Evolutionary conservation across 2,888 invertebrate species (phyloP).

Genomic region (Napeogenes sylphis): DNA sequence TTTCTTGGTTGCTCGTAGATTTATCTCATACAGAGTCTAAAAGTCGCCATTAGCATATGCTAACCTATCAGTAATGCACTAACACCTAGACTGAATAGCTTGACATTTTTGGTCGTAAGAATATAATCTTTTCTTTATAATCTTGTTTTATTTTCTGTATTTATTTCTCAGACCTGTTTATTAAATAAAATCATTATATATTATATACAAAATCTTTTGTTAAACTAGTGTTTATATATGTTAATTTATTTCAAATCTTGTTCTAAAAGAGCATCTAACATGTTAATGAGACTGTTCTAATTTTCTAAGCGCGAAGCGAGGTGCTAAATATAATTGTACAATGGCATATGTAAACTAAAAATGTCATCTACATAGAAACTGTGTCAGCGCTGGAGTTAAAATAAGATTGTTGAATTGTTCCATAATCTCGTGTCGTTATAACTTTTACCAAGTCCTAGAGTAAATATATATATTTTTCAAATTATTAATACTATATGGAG

Average conservation of each 20-base stretch:
- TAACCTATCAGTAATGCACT: conserved; percentile 22
- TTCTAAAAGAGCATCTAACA: too few species aligned
- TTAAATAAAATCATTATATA: too few species aligned
- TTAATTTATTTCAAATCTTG: too few species aligned
- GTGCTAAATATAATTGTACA: conserved; percentile 28
- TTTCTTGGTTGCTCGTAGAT: conserved; percentile 7
- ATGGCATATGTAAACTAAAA: conserved; percentile 23
- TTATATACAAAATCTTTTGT: too few species aligned
- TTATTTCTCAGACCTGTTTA: background rate
- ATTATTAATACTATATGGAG: too few species aligned
- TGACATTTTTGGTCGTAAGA: background rate
- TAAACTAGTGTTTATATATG: too few species aligned
- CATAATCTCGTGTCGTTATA: too few species aligned
- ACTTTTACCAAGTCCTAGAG: too few species aligned
- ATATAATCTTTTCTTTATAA: background rate
- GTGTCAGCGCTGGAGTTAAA: too few species aligned
- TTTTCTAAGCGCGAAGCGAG: conserved; percentile 22
- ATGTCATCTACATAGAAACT: too few species aligned
- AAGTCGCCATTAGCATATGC: conserved; percentile 29
- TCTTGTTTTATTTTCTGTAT: background rate
- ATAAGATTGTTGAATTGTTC: too few species aligned
- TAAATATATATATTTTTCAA: background rate
- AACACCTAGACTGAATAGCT: conserved; percentile 12
- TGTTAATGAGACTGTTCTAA: conserved; percentile 20
- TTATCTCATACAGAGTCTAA: conserved; percentile 24